phyloP scores from a whole-genome alignment of 2,888 invertebrate genomes.

The Mechanitis messenoides region DNA sequence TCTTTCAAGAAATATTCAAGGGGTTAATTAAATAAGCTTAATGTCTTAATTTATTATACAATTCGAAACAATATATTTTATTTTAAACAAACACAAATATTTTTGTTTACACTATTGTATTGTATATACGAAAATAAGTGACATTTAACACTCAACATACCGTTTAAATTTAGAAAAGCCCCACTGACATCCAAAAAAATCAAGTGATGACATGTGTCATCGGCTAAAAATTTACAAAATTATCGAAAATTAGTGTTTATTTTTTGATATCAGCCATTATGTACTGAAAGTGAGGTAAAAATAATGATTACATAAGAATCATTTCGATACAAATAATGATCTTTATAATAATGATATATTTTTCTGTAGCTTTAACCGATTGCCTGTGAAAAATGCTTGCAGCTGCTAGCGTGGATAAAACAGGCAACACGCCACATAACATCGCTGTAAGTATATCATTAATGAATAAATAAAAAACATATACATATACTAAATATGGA shows the following conservation, averaged over 20 bases:
- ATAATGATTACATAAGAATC: background rate
- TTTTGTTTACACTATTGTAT: background rate
- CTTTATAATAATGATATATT: conserved; percentile 14
- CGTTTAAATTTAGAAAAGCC: conserved; percentile 30
- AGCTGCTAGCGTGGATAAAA: conserved; percentile 55
- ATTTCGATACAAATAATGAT: conserved; percentile 8
- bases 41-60: too few species aligned
- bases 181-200: conserved; percentile 47
- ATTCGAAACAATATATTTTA: too few species aligned
- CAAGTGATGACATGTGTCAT: conserved; percentile 58
- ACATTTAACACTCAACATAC: background rate
- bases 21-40: too few species aligned
- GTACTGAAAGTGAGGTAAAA: conserved; percentile 59
- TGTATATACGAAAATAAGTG: background rate
- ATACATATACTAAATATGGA: background rate
- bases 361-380: conserved; percentile 28
- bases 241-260: conserved; percentile 57
- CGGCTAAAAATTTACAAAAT: conserved; percentile 62
- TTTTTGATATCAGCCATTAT: conserved; percentile 62
- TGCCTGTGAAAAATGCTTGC: conserved; percentile 61
- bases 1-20: too few species aligned
- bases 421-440: conserved; percentile 34
- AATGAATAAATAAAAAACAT: conserved; percentile 13
- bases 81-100: too few species aligned
- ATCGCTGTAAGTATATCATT: conserved; percentile 26